Base-by-base conservation (phyloP, 2,113 vertebrate species). In the Rostratula benghalensis region DNA sequence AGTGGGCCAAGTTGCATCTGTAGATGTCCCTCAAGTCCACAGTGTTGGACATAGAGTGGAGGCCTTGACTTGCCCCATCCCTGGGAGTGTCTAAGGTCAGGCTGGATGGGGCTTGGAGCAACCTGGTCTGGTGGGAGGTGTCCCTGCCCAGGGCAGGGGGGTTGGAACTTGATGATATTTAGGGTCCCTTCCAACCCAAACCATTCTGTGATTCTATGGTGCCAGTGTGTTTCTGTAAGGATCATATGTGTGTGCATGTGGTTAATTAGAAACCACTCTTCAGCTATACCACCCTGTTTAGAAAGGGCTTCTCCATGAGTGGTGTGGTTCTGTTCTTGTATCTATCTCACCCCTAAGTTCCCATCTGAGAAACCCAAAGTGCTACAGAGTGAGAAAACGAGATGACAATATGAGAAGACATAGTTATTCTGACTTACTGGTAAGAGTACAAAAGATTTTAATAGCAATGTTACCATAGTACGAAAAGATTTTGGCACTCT, bases 161-260 rank as follows among this genome's bases (percentile, higher is more conserved):
- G 43, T 43, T 43, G 43, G 43, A 43, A 43, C 43, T 43, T 10
- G 43, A 16, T 43, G 15, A 14, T 43, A 10, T 43, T 43, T 43
- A 16, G 13, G 43, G 43, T 43, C 43, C 43, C 43, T 43, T 43
- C 43, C 43, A 43, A 43, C 43, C 14, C 43, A 6, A 43, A 43
- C 43, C 12, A 43, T 43, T 43, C 43, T 43, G 15, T 43, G 43
- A 43, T 43, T 43, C 13, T 43, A 43, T 43, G 12, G 22, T 37
- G 51, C 8, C 8, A 84, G 1, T 3, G 1, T 41, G 27, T 56
- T 88, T 89, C 68, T 83, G 30, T 9, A 8, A 0, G 0, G 15
- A 30, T 77, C 30, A 9, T 20, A 54, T 39, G 0, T n/a, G 25
- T 46, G 8, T 69, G n/a, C 1, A 1, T 14, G 25, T 30, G 39